Evolutionary conservation across 2,888 invertebrate genomes (phyloP).

Genomic region (Drosophila villosipedis): DNA sequence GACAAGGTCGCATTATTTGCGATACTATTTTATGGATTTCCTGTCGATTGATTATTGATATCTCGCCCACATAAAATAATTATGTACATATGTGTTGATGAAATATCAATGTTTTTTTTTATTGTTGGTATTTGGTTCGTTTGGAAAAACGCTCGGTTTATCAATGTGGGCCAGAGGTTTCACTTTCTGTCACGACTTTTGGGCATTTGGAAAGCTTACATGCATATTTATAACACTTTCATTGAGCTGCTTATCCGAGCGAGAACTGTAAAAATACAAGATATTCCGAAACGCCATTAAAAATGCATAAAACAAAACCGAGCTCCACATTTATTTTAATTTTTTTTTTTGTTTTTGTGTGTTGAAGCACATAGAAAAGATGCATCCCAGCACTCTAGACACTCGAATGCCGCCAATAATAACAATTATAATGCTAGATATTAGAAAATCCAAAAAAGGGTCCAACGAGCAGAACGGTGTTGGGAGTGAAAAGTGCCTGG

Average conservation of each 20-base stretch:
- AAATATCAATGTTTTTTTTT: background rate
- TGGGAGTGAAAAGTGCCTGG: constrained; percentile 5
- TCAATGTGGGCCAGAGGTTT: constrained; percentile 48
- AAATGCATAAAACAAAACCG: constrained; percentile 52
- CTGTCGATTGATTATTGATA: constrained; percentile 2
- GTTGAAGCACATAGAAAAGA: constrained; percentile 5
- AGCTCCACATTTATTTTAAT: constrained; percentile 7
- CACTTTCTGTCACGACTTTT: constrained; percentile 74
- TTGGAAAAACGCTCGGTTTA: constrained; percentile 17
- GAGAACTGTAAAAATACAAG: constrained; percentile 51
- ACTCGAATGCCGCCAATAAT: constrained; percentile 44
- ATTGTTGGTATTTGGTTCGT: background rate
- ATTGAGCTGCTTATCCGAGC: constrained; percentile 37
- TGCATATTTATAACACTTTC: constrained; percentile 72
- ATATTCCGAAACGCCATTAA: constrained; percentile 42
- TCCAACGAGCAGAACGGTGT: constrained; percentile 12
- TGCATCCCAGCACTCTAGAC: constrained; percentile 24
- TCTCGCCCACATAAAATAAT: constrained; percentile 1
- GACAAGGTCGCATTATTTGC: background rate
- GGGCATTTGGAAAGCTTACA: constrained; percentile 54
- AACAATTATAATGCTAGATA: constrained; percentile 51
- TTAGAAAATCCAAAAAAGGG: constrained; percentile 13
- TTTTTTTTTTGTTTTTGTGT: background rate
- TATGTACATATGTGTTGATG: background rate
- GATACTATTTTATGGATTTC: background rate